Percentiles rank a stretch among this genome's conserved stretches.
Conservation (phyloP, 2,888 invertebrate genomes). For the Proisotoma minuta region DNA sequence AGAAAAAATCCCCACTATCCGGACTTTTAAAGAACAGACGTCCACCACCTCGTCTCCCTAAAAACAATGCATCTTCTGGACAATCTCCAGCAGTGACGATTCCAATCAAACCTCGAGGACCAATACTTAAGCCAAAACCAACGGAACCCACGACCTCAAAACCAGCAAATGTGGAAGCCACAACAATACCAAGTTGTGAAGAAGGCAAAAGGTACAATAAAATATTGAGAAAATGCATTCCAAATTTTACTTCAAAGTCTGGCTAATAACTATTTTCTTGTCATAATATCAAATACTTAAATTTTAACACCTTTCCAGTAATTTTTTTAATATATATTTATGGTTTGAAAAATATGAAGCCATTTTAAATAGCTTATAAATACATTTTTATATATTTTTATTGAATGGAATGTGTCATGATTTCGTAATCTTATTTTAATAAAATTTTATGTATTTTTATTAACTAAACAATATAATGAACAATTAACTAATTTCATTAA, state of each 20-base stretch:
- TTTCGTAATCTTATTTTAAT: no score
- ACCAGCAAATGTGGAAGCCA: background rate
- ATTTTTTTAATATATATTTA: background rate
- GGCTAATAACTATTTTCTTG: background rate
- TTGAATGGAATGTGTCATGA: no score
- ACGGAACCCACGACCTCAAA: background rate
- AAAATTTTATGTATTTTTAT: no score
- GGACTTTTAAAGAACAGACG: background rate
- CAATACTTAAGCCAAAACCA: background rate
- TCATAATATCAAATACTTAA: no score
- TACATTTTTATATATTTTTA: no score
- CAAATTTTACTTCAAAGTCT: background rate
- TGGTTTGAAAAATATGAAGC: no score
- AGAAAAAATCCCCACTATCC: background rate
- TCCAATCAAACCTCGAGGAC: background rate
- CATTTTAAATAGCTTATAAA: no score
- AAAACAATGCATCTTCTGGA: background rate
- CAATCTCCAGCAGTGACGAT: background rate
- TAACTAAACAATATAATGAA: no score
- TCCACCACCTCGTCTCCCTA: background rate
- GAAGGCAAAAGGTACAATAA: conserved; percentile 11
- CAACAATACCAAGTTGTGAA: conserved; percentile 3
- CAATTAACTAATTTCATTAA: no score
- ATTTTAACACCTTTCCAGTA: no score
- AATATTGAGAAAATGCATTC: conserved; percentile 10